Percentiles rank a stretch among this genome's conserved stretches.
These are phyloP conservation scores for Hyperoodon ampullatus DNA, from an alignment of 2,113 vertebrate genomes.

Conservation along the genomic window DNA sequence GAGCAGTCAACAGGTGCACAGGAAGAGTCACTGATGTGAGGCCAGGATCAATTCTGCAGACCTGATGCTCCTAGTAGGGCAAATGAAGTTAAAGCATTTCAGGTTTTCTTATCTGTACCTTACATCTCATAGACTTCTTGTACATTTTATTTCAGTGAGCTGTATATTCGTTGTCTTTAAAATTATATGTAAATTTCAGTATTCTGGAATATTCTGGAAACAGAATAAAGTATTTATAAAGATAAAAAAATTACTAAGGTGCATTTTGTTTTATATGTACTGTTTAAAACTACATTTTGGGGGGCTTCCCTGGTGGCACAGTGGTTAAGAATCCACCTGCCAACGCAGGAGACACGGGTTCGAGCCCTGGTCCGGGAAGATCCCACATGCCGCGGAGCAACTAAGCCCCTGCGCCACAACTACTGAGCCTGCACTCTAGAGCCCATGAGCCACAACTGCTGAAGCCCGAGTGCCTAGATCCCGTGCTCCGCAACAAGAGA, in stretches of 20 bases:
- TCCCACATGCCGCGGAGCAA: no score
- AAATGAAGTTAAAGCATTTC: background rate
- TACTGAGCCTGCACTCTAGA: no score
- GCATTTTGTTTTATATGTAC: constrained; percentile 19
- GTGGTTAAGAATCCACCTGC: no score
- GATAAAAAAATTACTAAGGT: constrained; percentile 22
- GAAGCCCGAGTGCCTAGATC: no score
- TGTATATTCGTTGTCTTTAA: background rate
- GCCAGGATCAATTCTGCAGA: background rate
- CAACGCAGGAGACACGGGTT: no score
- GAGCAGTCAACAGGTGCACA: background rate
- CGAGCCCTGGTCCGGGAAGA: no score
- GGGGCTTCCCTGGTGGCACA: no score
- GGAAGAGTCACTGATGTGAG: no score
- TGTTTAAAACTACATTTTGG: constrained; percentile 50
- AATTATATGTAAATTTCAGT: constrained; percentile 17
- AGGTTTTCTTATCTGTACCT: background rate
- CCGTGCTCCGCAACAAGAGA: no score
- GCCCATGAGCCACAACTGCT: no score
- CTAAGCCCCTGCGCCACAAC: no score
- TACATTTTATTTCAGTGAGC: constrained; percentile 14
- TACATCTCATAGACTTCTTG: background rate
- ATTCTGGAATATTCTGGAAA: constrained; percentile 69
- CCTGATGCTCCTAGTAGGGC: background rate
- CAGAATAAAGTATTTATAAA: constrained; percentile 67